Percentiles rank a stretch among this genome's conserved stretches.
phyloP scores from a whole-genome alignment of 2,888 invertebrate genomes.

The Saturnia pavonia region DNA sequence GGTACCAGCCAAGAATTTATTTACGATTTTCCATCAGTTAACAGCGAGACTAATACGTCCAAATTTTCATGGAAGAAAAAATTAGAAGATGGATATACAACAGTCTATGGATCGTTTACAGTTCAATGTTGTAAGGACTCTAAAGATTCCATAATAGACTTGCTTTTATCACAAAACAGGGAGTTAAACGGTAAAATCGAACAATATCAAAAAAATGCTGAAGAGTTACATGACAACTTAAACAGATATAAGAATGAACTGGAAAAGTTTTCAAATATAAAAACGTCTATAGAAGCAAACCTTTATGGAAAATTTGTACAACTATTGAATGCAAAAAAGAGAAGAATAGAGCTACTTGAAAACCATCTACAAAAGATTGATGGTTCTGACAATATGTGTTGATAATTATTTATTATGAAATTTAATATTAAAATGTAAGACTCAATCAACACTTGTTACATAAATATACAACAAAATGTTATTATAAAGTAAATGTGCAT shows the following conservation, averaged over 20 bases:
- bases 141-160: conserved; percentile 53
- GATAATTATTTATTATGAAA: background rate
- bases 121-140: conserved; percentile 38
- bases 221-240: conserved; percentile 41
- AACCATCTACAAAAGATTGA: conserved; percentile 44
- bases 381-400: conserved; percentile 21
- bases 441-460: background rate
- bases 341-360: conserved; percentile 59
- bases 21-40: conserved; percentile 1
- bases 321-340: conserved; percentile 65
- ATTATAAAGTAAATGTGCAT: background rate
- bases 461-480: background rate
- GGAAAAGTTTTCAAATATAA: conserved; percentile 51
- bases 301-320: conserved; percentile 67
- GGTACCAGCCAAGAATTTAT: conserved; percentile 19
- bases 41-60: conserved; percentile 26
- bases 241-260: conserved; percentile 51
- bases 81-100: conserved; percentile 41
- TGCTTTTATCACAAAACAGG: conserved; percentile 52
- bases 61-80: conserved; percentile 60
- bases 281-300: conserved; percentile 50
- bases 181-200: conserved; percentile 38
- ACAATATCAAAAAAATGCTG: conserved; percentile 32
- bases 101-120: conserved; percentile 50
- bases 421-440: background rate